Base-by-base conservation (phyloP, 2,113 vertebrate genomes). In the Tiliqua scincoides region DNA sequence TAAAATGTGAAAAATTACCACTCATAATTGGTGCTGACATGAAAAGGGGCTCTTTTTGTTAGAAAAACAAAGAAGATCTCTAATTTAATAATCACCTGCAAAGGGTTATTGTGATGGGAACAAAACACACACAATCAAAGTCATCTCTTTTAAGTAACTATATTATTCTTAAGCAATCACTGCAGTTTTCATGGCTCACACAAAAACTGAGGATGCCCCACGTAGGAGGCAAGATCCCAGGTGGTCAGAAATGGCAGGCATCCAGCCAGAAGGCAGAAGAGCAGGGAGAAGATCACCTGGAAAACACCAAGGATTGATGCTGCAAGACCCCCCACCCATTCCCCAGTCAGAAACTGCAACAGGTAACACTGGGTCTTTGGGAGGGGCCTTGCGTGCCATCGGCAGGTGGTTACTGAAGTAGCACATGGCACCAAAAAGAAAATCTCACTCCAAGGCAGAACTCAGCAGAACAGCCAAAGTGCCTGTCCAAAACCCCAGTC, bases 81-180 rank as follows among this genome's bases (percentile, higher is more conserved):
- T 99, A 98, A 98, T 98, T 98, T 98, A 98, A 99, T 98, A 98
- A 98, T 97, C 97, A 98, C 98, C 98, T 98, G 98, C 97, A 97
- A 98, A 98, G 96, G 94, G 97, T 97, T 96, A 97, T 97, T 98
- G 97, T 98, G 97, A 98, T 96, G 96, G 96, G 97, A 97, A 98
- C 97, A 97, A 96, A 97, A 97, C 96, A 97, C 94, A 96, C 95
- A 96, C 96, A 97, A 97, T 98, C 98, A 97, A 98, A 98, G 95
- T 96, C 96, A 96, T 95, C 95, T 96, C 95, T 97, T 95, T 95
- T 85, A 96, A 96, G 93, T 93, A 95, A 96, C 96, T 93, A 91
- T 86, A 91, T 92, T 94, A 95, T 96, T 97, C 93, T 96, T 95
- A 96, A 95, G 95, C 95, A 94, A 93, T 95, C 95, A 90, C 92